Evolutionary conservation across 2,113 vertebrate genomes (phyloP).

Genomic region (Zosterops hypoxanthus): DNA sequence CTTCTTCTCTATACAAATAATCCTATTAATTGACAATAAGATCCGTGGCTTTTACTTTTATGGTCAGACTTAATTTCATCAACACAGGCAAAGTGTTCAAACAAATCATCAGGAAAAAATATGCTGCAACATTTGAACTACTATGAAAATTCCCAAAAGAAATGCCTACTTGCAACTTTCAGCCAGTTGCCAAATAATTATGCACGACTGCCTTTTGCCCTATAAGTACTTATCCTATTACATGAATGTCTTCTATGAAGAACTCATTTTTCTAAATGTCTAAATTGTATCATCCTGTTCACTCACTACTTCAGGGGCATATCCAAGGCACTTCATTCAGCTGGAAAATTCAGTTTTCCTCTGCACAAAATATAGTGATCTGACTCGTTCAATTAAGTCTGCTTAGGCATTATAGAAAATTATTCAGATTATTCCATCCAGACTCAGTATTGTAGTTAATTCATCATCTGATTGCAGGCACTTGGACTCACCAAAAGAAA

Average conservation of each 20-base stretch:
- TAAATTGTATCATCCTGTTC: background rate
- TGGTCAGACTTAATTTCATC: background rate
- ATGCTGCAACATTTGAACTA: background rate
- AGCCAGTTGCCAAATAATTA: background rate
- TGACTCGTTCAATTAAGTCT: background rate
- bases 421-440: background rate
- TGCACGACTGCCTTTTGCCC: background rate
- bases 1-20: background rate
- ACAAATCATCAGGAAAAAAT: background rate
- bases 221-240: background rate
- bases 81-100: background rate
- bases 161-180: background rate
- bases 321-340: background rate
- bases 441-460: background rate
- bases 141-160: background rate
- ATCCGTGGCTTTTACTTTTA: background rate
- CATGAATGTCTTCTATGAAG: background rate
- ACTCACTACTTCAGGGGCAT: background rate
- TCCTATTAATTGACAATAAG: background rate
- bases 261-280: background rate
- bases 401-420: background rate
- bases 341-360: background rate
- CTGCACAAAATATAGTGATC: background rate
- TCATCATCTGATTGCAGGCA: background rate
- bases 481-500: background rate